Conservation (phyloP, 2,113 vertebrate genomes). For the Anguilla japonica region DNA sequence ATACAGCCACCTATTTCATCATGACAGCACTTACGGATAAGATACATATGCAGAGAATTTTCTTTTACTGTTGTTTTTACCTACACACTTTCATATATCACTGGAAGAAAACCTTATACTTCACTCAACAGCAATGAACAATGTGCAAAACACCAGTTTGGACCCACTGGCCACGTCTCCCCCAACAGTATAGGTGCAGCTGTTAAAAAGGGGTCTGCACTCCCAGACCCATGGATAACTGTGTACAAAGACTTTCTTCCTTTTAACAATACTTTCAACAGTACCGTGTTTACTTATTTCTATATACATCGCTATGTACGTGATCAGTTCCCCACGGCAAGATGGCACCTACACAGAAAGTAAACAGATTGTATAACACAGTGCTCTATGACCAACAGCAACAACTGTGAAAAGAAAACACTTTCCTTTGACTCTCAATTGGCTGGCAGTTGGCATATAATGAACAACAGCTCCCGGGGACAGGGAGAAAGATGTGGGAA, state of each 20-base stretch:
- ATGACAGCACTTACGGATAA: neutral
- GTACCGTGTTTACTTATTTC: slow-evolving; percentile 71
- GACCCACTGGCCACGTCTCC: slow-evolving; percentile 40
- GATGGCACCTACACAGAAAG: slow-evolving; percentile 58
- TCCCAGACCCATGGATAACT: slow-evolving; percentile 43
- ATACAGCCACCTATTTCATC: neutral
- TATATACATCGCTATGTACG: slow-evolving; percentile 55
- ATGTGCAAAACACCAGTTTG: slow-evolving; percentile 59
- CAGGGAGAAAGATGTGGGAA: slow-evolving; percentile 77
- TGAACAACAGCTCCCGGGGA: slow-evolving; percentile 78
- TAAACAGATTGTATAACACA: slow-evolving; percentile 82
- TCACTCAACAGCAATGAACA: slow-evolving; percentile 3
- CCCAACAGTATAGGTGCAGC: slow-evolving; percentile 40
- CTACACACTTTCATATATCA: neutral
- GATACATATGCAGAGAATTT: neutral
- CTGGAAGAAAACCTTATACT: neutral
- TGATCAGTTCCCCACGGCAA: slow-evolving; percentile 67
- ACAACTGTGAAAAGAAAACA: slow-evolving; percentile 80
- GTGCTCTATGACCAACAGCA: slow-evolving; percentile 79
- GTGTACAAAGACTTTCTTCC: slow-evolving; percentile 50
- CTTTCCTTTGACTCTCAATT: slow-evolving; percentile 75
- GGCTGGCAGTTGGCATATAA: slow-evolving; percentile 76
- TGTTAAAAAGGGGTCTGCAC: slow-evolving; percentile 32
- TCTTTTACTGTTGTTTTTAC: neutral
- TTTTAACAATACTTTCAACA: slow-evolving; percentile 45